A percentile compares a stretch with the other conserved stretches of the same genome.
Evolutionary conservation across 2,113 vertebrate species (phyloP).

Genomic region (Sphaerodactylus townsendi): DNA sequence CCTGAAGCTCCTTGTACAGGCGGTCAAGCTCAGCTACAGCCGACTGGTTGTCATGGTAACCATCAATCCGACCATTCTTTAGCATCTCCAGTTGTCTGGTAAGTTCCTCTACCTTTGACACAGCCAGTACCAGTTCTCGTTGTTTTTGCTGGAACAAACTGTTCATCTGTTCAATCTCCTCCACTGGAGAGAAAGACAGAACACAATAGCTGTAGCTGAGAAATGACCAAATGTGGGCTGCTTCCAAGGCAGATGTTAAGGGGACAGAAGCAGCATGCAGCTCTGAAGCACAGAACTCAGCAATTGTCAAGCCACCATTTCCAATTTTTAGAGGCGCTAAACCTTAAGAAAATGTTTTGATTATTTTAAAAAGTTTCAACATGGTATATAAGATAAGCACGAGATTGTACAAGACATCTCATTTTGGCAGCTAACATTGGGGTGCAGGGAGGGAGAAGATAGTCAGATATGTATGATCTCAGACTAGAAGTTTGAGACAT

Average conservation of each 20-base stretch:
- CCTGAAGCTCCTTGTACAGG: conserved; percentile 97
- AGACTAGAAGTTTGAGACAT: background rate
- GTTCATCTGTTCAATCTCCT: conserved; percentile 99
- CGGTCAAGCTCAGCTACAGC: conserved; percentile 92
- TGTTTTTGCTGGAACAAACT: conserved; percentile 97
- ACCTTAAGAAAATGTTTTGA: background rate
- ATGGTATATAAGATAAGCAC: background rate
- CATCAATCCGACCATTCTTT: conserved; percentile 90
- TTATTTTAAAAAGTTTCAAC: background rate
- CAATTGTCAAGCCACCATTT: fast-evolving
- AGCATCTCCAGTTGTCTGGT: conserved; percentile 94
- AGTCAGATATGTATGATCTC: background rate
- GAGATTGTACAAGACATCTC: background rate
- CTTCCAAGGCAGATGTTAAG: conserved; percentile 42
- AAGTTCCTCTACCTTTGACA: conserved; percentile 93
- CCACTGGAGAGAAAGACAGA: conserved; percentile 78
- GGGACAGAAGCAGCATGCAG: conserved; percentile 18
- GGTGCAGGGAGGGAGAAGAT: background rate
- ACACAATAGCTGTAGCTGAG: conserved; percentile 63
- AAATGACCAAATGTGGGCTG: conserved; percentile 49
- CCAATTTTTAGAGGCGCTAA: background rate
- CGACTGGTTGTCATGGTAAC: conserved; percentile 87
- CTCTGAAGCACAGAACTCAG: conserved; percentile 1
- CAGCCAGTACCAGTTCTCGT: conserved; percentile 89
- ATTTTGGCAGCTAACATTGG: background rate